Base-by-base conservation (phyloP, 2,113 vertebrate species). In the Malurus cyaneus region DNA sequence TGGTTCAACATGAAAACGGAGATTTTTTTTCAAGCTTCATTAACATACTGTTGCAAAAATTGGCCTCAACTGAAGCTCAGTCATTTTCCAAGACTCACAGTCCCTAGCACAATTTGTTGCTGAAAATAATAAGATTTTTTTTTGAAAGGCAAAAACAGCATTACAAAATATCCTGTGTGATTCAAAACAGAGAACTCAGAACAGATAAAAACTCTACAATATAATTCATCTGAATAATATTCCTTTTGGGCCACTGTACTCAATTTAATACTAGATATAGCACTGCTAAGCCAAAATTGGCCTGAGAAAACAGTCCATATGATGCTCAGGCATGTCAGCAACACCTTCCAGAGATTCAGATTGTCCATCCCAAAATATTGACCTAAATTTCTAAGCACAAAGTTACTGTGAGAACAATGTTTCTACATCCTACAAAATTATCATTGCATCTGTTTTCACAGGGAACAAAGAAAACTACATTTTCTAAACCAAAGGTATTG, bases 1-100 rank as follows among this genome's bases (percentile, higher is more conserved):
- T 52, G 71, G 89, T 91, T 94, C 87, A 94, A 94, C 85, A 73
- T 83, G 78, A 92, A 95, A 96, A 96, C 20, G 28, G 72, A 96
- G 89, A 67, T 50, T 67, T 71, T 88, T 86, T 88, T 83, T 15
- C 87, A 94, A 93, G 94, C 89, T 86, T 94, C 87, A 96, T 95
- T 95, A 96, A 82, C 81, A 92, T 61, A 82, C 39, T 65, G 53
- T 92, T 94, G 62, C 80, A 93, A 95, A 95, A 95, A 86, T 60
- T 82, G 78, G 87, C 67, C 89, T 87, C 89, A 59, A 26, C 34
- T 79, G 84, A 94, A 96, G 66, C 84, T 89, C 91, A 87, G 82
- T 87, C 78, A 62, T 95, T 94, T 94, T 93, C 74, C 71, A 94
- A 89, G 71, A 77, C 44, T 86, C 57, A 64, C 39, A 62, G 26